These are phyloP conservation scores for Bombus terrestris DNA, from an alignment of 1,140 invertebrate genomes.

Conservation along the genomic window DNA sequence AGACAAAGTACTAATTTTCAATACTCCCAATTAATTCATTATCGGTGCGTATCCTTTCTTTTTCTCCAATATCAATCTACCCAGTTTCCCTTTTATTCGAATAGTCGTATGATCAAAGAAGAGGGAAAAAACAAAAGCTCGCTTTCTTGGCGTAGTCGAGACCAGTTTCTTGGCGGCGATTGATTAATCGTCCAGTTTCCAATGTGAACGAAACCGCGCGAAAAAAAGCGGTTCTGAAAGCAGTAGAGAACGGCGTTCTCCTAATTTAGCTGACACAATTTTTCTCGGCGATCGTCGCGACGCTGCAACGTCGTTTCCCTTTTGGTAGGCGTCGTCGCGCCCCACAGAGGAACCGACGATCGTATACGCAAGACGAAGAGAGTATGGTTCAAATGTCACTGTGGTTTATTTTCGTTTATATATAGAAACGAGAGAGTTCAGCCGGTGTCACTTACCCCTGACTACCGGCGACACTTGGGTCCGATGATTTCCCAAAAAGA, in stretches of 20 bases:
- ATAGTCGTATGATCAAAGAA: too few species aligned
- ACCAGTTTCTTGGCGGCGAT: neutral
- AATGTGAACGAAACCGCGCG: conserved; percentile 7
- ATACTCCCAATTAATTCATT: neutral
- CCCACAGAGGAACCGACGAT: conserved; percentile 39
- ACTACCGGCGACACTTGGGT: conserved; percentile 52
- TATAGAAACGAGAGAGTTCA: conserved; percentile 80
- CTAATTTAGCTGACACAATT: conserved; percentile 71
- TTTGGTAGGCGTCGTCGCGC: conserved; percentile 39
- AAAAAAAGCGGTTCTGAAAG: conserved; percentile 43
- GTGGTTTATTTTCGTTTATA: conserved; percentile 81
- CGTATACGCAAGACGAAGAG: conserved; percentile 38
- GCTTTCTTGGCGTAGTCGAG: neutral
- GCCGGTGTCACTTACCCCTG: conserved; percentile 80
- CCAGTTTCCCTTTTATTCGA: neutral
- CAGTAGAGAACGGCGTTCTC: conserved; percentile 32
- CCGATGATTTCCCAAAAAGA: conserved; percentile 65
- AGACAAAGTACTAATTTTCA: neutral
- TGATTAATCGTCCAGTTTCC: conserved; percentile 28
- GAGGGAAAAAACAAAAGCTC: neutral
- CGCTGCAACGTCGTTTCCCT: conserved; percentile 60
- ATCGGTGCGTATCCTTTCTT: too few species aligned
- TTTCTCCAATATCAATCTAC: neutral
- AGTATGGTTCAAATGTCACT: conserved; percentile 76
- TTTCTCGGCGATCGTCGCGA: conserved; percentile 63